Evolutionary conservation across 2,888 invertebrate genomes (phyloP).

Genomic region (Polydrusus tereticollis): DNA sequence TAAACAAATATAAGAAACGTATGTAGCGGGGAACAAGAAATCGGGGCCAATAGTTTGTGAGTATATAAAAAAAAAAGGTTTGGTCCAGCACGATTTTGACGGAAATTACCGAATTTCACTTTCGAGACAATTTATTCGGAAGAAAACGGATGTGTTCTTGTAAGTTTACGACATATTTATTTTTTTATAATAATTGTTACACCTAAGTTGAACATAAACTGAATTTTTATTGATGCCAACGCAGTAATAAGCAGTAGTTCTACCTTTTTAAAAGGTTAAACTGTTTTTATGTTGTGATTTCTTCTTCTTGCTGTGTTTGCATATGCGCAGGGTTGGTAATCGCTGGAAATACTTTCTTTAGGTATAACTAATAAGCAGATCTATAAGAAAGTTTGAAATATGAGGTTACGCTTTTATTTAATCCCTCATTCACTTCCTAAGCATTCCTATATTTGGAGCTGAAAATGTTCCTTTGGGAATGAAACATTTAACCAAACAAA

Average conservation of each 20-base stretch:
- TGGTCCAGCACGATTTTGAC: constrained; percentile 37
- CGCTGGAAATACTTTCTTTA: too few species aligned
- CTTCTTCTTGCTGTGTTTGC: constrained; percentile 8
- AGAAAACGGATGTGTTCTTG: constrained; percentile 22
- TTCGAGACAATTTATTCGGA: constrained; percentile 33
- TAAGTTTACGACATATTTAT: constrained; percentile 37
- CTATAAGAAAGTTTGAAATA: too few species aligned
- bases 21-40: constrained; percentile 15
- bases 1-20: constrained; percentile 13
- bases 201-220: neutral
- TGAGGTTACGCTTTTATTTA: too few species aligned
- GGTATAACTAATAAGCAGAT: too few species aligned
- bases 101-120: constrained; percentile 35
- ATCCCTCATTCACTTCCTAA: too few species aligned
- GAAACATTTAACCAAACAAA: too few species aligned
- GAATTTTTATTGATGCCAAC: neutral
- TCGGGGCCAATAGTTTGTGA: constrained; percentile 54
- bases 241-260: constrained; percentile 11
- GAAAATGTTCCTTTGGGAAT: too few species aligned
- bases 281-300: too few species aligned
- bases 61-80: constrained; percentile 50
- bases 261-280: too few species aligned
- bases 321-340: neutral
- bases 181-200: constrained; percentile 31
- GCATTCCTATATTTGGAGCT: too few species aligned